Conservation (phyloP, 2,888 invertebrate genomes). For the Ctenicera cuprea region DNA sequence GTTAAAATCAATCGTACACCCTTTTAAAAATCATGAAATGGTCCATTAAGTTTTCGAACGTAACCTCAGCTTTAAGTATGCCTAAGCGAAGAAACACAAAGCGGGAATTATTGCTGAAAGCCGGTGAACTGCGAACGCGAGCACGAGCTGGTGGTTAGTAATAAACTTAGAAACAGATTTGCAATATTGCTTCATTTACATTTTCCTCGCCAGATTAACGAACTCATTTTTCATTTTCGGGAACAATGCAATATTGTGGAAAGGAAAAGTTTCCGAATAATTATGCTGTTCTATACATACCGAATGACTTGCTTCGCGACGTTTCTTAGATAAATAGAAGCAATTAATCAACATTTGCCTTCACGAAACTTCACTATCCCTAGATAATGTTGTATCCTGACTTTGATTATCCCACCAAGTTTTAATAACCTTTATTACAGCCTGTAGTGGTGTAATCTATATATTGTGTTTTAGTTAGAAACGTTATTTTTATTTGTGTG, state of each 20-base stretch:
- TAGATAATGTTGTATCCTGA: constrained; percentile 20
- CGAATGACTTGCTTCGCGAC: constrained; percentile 21
- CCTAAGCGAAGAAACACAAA: constrained; percentile 40
- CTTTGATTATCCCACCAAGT: constrained; percentile 13
- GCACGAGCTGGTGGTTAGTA: constrained; percentile 44
- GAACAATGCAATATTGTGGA: constrained; percentile 43
- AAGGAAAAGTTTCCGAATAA: constrained; percentile 43
- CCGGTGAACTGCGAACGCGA: constrained; percentile 43
- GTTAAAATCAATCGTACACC: constrained; percentile 34
- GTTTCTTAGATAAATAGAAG: constrained; percentile 36
- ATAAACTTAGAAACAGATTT: constrained; percentile 53
- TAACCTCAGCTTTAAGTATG: constrained; percentile 36
- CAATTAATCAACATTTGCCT: constrained; percentile 43
- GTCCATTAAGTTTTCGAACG: constrained; percentile 43
- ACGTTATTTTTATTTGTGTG: neutral
- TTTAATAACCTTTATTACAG: neutral
- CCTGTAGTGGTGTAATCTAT: neutral
- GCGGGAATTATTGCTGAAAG: constrained; percentile 43
- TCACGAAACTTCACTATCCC: constrained; percentile 8
- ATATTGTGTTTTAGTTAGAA: neutral
- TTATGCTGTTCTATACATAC: constrained; percentile 30
- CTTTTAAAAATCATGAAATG: constrained; percentile 45
- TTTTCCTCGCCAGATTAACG: constrained; percentile 49
- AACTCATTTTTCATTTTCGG: constrained; percentile 51
- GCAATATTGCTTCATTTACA: constrained; percentile 54